Base-by-base conservation (phyloP, 2,888 invertebrate genomes). In the Agrotis clavis region DNA sequence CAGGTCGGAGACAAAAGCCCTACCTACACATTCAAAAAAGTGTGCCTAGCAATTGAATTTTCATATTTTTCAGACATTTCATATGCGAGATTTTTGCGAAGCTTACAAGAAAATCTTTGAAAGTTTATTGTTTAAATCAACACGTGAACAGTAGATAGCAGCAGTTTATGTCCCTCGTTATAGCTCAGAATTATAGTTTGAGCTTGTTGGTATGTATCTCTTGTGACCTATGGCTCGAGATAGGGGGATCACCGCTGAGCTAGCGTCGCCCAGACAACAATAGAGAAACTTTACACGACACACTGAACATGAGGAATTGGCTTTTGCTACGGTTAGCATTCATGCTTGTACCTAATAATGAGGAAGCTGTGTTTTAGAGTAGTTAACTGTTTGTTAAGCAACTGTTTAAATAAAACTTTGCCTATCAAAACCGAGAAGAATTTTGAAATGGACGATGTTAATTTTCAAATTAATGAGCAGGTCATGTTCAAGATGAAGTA, bases 1-100 rank as follows among this genome's bases (percentile, higher is more conserved):
- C 83, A 81, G 79, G 80, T 73, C 74, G 74, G 83, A 90, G 86
- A 91, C 89, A 91, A 91, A 90, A 82, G 84, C 84, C 75, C 68
- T 74, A 75, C 75, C 68, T 74, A 75, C 71, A 82, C 77, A 80
- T 79, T 80, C 77, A 83, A 79, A 83, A 71, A 78, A 83, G 82
- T 68, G 69, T 87, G 66, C 60, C 48, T 19, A 63, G 59, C 66
- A 67, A 75, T 73, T 71, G 67, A 78, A 66, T 72, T 71, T 84
- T 74, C 63, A 50, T 50, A 64, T 50, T 77, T 82, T 82, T 64
- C 61, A n/a, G 45, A 51, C 30, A 62, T 70, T 72, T 56, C 13
- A 13, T 30, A 67, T 21, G 61, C 48, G 50, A 56, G 13, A 59
- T 66, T 77, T 81, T 66, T 35, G 47, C 53, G 7, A 62, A 56